Percentiles rank a stretch among this genome's conserved stretches.
Conservation (phyloP, 1,140 invertebrate species). For the Monochamus saltuarius region DNA sequence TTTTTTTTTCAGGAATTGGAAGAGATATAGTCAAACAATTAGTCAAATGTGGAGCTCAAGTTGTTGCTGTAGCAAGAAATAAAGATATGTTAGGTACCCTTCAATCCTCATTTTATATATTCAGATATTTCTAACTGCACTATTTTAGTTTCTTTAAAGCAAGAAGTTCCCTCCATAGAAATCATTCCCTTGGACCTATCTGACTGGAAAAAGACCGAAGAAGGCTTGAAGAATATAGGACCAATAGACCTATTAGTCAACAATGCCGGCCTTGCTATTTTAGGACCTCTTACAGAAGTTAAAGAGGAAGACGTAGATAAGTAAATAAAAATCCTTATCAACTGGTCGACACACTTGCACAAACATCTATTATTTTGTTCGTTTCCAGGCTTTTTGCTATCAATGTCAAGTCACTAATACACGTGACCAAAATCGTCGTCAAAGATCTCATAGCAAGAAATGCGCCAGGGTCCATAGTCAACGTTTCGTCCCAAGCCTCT, state of each 20-base stretch:
- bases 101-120: not conserved
- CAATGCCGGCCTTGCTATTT: constrained; percentile 67
- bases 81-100: constrained; percentile 50
- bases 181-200: constrained; percentile 68
- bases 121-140: constrained; percentile 11
- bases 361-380: constrained; percentile 11
- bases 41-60: constrained; percentile 54
- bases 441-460: constrained; percentile 71
- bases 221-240: constrained; percentile 56
- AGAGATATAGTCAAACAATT: constrained; percentile 56
- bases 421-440: constrained; percentile 78
- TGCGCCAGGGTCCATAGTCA: constrained; percentile 77
- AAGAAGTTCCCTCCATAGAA: constrained; percentile 62
- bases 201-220: constrained; percentile 73
- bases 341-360: too few relatives aligned
- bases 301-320: constrained; percentile 67
- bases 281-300: constrained; percentile 61
- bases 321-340: constrained; percentile 54
- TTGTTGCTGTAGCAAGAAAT: constrained; percentile 58
- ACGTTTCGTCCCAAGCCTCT: constrained; percentile 82
- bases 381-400: constrained; percentile 69
- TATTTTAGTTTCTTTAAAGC: constrained; percentile 58
- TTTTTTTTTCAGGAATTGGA: constrained; percentile 57
- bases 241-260: constrained; percentile 78
- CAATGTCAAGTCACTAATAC: constrained; percentile 82